A percentile compares a stretch with the other conserved stretches of the same genome.
Conservation (phyloP, 2,888 invertebrate species). For the Oscheius sp. region DNA sequence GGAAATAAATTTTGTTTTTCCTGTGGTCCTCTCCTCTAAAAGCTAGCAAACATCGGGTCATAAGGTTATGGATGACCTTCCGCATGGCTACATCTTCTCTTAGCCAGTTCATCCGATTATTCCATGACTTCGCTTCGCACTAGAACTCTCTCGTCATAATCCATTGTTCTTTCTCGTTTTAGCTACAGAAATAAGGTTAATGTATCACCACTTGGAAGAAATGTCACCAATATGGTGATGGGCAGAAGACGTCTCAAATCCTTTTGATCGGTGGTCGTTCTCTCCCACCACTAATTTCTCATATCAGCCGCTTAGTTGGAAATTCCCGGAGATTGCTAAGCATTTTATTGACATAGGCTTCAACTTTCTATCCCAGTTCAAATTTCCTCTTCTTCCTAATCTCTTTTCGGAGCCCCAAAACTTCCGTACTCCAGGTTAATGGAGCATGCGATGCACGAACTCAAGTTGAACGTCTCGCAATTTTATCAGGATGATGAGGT, state of each 20-base stretch:
- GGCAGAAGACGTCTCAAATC: slow-evolving; percentile 5
- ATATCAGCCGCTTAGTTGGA: too few species aligned
- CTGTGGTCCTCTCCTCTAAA: background rate
- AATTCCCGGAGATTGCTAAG: too few species aligned
- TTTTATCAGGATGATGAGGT: slow-evolving; percentile 49
- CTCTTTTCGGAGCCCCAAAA: background rate
- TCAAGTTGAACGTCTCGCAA: slow-evolving; percentile 46
- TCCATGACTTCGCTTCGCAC: slow-evolving; percentile 20
- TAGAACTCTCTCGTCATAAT: slow-evolving; percentile 13
- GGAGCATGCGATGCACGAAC: slow-evolving; percentile 40
- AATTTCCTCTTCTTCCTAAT: background rate
- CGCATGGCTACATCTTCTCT: slow-evolving; percentile 22
- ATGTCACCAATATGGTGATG: background rate
- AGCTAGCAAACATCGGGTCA: background rate
- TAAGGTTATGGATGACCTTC: slow-evolving; percentile 9
- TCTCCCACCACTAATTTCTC: background rate
- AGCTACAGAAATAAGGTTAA: background rate
- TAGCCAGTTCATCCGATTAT: slow-evolving; percentile 30
- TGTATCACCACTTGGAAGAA: too few species aligned
- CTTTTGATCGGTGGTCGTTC: slow-evolving; percentile 6
- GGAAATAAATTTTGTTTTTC: slow-evolving; percentile 6
- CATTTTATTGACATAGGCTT: background rate
- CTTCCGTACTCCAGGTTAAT: background rate
- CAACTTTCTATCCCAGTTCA: slow-evolving; percentile 14
- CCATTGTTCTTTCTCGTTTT: slow-evolving; percentile 10